These are phyloP conservation scores for Eucera pruinosa DNA, from an alignment of 2,888 invertebrate species.

Conservation along the genomic window DNA sequence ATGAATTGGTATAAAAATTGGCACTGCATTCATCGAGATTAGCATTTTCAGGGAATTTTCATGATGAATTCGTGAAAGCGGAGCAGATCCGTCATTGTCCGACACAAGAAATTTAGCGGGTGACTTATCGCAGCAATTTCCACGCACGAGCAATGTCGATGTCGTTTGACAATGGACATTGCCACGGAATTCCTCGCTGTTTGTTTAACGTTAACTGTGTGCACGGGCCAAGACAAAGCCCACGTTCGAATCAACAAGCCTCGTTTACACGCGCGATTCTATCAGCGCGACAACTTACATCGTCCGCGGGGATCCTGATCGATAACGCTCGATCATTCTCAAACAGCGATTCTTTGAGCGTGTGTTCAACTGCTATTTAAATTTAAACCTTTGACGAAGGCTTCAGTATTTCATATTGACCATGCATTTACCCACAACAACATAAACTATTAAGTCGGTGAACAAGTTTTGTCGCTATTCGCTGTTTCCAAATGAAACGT, in stretches of 20 bases:
- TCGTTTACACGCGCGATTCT: conserved; percentile 33
- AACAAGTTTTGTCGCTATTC: too few relatives aligned
- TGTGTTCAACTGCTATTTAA: too few relatives aligned
- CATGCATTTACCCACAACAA: too few relatives aligned
- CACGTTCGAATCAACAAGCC: conserved; percentile 46
- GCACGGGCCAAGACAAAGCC: conserved; percentile 49
- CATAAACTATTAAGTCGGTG: too few relatives aligned
- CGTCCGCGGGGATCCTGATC: not conserved
- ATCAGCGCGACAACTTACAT: conserved; percentile 5
- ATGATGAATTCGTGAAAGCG: conserved; percentile 1
- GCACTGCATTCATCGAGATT: too few relatives aligned
- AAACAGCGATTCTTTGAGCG: conserved; percentile 5
- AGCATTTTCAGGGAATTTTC: conserved; percentile 20
- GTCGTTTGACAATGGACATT: conserved; percentile 49
- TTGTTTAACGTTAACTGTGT: conserved; percentile 52
- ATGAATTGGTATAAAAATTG: too few relatives aligned
- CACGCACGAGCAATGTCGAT: conserved; percentile 33
- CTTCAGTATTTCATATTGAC: too few relatives aligned
- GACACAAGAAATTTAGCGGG: conserved; percentile 37
- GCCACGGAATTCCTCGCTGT: conserved; percentile 31
- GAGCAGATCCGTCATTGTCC: conserved; percentile 35
- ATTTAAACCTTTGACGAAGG: too few relatives aligned
- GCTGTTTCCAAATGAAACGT: too few relatives aligned
- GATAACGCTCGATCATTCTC: conserved; percentile 10
- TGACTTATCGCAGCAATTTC: conserved; percentile 49